Conservation (phyloP, 23 tunicate species). For the Clavelina lepadiformis region DNA sequence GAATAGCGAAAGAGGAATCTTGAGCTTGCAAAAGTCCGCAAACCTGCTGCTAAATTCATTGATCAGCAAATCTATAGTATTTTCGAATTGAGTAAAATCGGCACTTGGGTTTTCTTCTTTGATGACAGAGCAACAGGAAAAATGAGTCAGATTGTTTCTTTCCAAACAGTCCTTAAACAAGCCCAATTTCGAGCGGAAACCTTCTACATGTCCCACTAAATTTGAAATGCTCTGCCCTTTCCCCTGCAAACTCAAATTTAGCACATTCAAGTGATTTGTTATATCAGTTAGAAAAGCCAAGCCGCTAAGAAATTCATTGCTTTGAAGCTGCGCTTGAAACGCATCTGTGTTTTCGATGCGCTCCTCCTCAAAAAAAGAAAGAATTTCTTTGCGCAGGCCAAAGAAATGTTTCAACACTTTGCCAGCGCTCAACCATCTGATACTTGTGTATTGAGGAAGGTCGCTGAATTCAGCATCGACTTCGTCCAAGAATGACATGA, state of each 20-base stretch:
- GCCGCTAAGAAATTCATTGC: conserved; percentile 11
- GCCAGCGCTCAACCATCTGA: conserved; percentile 19
- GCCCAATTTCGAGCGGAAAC: conserved; percentile 15
- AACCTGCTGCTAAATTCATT: conserved; percentile 9
- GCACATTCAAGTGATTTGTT: conserved; percentile 35
- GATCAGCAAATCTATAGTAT: neutral
- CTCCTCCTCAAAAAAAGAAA: conserved; percentile 20
- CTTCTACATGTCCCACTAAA: conserved; percentile 28
- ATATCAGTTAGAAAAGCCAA: conserved; percentile 23
- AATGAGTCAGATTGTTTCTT: conserved; percentile 17
- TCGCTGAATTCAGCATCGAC: conserved; percentile 13
- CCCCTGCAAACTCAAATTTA: conserved; percentile 31
- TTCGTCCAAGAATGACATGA: neutral
- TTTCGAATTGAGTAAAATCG: conserved; percentile 18
- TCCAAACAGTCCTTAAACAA: conserved; percentile 19
- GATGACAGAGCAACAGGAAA: conserved; percentile 8
- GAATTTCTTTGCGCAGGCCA: conserved; percentile 19
- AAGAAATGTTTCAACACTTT: conserved; percentile 11
- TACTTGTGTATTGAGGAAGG: neutral
- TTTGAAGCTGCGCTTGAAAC: conserved; percentile 21
- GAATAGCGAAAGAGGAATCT: conserved; percentile 14
- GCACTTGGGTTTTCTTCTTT: conserved; percentile 14
- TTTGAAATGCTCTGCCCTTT: conserved; percentile 17
- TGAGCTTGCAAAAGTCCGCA: conserved; percentile 9
- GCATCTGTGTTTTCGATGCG: conserved; percentile 1